These are phyloP conservation scores for Drosophila parvula DNA, from an alignment of 1,140 invertebrate species.

Conservation along the genomic window DNA sequence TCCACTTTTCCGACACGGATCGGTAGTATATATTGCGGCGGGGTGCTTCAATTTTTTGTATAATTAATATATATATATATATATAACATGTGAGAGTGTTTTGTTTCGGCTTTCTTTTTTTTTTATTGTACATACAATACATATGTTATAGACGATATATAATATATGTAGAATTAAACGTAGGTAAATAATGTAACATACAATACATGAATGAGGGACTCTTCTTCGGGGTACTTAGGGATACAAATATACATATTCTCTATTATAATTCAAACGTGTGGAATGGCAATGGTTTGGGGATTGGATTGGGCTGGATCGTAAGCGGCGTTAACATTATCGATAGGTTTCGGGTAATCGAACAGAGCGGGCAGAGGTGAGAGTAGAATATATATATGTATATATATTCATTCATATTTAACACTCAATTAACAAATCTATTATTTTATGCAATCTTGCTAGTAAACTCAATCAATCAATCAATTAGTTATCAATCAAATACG, in stretches of 20 bases:
- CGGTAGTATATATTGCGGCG: not conserved
- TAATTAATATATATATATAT: constrained; percentile 41
- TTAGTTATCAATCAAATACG: constrained; percentile 38
- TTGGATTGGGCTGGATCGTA: not conserved
- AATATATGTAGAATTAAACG: constrained; percentile 64
- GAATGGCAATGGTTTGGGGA: constrained; percentile 9
- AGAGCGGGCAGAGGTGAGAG: constrained; percentile 4
- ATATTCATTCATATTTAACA: constrained; percentile 63
- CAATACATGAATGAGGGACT: constrained; percentile 62
- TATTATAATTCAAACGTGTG: constrained; percentile 40
- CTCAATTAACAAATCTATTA: constrained; percentile 79
- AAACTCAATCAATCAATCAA: constrained; percentile 53
- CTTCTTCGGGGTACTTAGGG: constrained; percentile 41
- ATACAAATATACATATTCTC: constrained; percentile 71
- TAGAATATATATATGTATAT: constrained; percentile 27
- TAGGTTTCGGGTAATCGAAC: constrained; percentile 8
- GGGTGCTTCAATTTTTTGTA: constrained; percentile 9
- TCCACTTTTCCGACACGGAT: not conserved
- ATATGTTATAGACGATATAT: constrained; percentile 53
- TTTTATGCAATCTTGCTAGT: constrained; percentile 72
- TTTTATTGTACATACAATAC: constrained; percentile 68
- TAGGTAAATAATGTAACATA: constrained; percentile 71
- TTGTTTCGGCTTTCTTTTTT: constrained; percentile 10
- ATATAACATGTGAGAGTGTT: constrained; percentile 72
- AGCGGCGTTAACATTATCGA: not conserved